These are phyloP conservation scores for Podotricha telesiphe DNA, from an alignment of 2,888 invertebrate genomes.

Conservation along the genomic window DNA sequence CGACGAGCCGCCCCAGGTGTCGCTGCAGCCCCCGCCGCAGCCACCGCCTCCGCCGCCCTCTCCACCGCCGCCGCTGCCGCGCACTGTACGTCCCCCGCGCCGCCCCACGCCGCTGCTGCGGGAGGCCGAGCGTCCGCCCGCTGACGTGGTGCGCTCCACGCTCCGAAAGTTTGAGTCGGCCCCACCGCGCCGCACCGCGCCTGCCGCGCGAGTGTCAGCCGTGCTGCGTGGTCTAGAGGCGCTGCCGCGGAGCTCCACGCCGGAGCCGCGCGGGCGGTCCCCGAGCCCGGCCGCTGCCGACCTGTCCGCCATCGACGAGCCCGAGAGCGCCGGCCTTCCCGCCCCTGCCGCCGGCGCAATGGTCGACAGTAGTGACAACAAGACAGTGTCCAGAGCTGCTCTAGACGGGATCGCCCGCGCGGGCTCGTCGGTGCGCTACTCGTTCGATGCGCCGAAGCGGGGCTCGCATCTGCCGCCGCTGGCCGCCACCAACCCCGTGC, in stretches of 20 bases:
- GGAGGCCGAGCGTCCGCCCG: slow-evolving; percentile 92
- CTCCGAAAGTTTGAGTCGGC: slow-evolving; percentile 92
- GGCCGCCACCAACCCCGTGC: slow-evolving; percentile 69
- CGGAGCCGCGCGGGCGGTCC: slow-evolving; percentile 59
- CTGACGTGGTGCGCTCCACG: slow-evolving; percentile 94
- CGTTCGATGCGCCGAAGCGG: slow-evolving; percentile 73
- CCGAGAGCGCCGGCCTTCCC: slow-evolving; percentile 53
- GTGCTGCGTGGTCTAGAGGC: slow-evolving; percentile 68
- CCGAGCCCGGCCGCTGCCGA: slow-evolving; percentile 53
- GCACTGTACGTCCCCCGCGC: slow-evolving; percentile 59
- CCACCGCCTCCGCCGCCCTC: slow-evolving; percentile 59
- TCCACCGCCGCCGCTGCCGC: slow-evolving; percentile 80
- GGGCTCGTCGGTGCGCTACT: slow-evolving; percentile 86
- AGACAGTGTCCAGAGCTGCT: slow-evolving; percentile 83
- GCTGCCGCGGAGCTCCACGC: slow-evolving; percentile 62
- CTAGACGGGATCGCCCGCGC: slow-evolving; percentile 87
- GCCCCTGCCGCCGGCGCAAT: slow-evolving; percentile 44
- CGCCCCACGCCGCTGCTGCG: slow-evolving; percentile 86
- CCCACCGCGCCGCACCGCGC: slow-evolving; percentile 81
- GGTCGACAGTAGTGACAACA: too few species aligned
- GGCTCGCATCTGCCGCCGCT: slow-evolving; percentile 70
- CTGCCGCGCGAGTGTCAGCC: slow-evolving; percentile 76
- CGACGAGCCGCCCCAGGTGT: slow-evolving; percentile 79
- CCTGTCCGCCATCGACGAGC: slow-evolving; percentile 55
- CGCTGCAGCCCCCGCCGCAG: slow-evolving; percentile 87